A percentile compares a stretch with the other conserved stretches of the same genome.
Evolutionary conservation across 1,140 invertebrate species (phyloP).

Genomic region (Drosophila leontia): DNA sequence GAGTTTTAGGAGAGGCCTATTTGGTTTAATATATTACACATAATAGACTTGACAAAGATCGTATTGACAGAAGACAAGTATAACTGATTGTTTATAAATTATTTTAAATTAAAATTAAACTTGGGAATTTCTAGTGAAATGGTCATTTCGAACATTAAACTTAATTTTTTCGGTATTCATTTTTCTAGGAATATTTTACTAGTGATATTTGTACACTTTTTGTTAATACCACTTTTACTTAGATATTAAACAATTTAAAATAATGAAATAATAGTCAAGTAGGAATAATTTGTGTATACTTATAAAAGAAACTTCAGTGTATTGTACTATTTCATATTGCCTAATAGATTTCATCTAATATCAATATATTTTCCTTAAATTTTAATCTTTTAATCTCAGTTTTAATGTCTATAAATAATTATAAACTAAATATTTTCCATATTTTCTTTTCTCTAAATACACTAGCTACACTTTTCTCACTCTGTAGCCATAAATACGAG

Average conservation of each 20-base stretch:
- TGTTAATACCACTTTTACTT: neutral
- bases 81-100: neutral
- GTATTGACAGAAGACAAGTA: neutral
- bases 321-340: neutral
- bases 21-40: neutral
- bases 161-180: neutral
- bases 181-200: neutral
- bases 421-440: neutral
- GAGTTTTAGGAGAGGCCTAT: neutral
- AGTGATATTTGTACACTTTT: neutral
- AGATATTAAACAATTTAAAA: neutral
- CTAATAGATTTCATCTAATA: neutral
- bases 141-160: neutral
- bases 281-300: neutral
- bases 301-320: neutral
- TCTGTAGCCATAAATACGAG: constrained; percentile 30
- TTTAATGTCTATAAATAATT: neutral
- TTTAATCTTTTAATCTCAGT: neutral
- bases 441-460: neutral
- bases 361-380: no score
- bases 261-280: neutral
- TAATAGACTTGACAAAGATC: neutral
- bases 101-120: no score
- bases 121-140: neutral
- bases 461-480: neutral